These are phyloP conservation scores for Arenaria interpres DNA, from an alignment of 2,113 vertebrate species.

Conservation along the genomic window DNA sequence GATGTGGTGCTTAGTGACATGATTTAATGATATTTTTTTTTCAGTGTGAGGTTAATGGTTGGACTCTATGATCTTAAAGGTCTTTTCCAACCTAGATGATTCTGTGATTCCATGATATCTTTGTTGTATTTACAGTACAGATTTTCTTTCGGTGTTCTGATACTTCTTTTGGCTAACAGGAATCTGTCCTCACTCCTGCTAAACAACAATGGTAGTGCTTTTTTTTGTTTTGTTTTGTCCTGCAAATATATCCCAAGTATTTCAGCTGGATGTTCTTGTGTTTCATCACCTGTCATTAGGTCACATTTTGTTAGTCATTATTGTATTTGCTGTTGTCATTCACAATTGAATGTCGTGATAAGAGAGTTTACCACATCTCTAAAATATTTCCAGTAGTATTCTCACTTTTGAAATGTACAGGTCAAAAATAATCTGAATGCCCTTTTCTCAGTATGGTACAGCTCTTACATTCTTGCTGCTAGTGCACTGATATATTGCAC, in stretches of 20 bases:
- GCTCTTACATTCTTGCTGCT: background rate
- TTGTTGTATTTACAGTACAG: background rate
- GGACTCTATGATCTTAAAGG: too few relatives aligned
- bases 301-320: background rate
- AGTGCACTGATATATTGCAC: background rate
- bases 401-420: background rate
- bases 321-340: background rate
- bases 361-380: background rate
- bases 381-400: background rate
- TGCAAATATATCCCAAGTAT: background rate
- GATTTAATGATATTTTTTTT: too few relatives aligned
- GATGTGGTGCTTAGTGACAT: too few relatives aligned
- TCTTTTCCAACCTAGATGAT: too few relatives aligned
- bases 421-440: background rate
- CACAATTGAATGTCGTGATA: background rate
- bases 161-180: background rate
- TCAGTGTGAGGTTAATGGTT: too few relatives aligned
- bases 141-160: background rate
- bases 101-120: too few relatives aligned
- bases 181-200: background rate
- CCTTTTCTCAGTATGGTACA: background rate
- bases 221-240: background rate
- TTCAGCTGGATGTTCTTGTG: background rate
- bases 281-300: background rate
- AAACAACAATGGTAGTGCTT: background rate